These are phyloP conservation scores for Heliothis virescens DNA, from an alignment of 1,140 invertebrate genomes.

Conservation along the genomic window DNA sequence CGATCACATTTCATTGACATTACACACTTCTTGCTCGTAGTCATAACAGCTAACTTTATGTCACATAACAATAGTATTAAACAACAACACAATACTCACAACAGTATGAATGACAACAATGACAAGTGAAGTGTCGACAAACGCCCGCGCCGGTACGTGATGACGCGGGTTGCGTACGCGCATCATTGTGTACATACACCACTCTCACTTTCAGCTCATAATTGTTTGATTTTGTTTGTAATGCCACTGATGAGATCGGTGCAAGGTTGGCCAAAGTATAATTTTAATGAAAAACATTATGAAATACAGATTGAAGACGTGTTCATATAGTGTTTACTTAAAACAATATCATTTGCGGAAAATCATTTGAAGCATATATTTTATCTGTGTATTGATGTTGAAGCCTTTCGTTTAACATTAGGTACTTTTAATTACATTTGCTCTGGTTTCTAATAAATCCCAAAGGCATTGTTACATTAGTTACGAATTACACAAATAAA, in stretches of 20 bases:
- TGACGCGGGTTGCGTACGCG: slow-evolving; percentile 23
- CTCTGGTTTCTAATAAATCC: neutral
- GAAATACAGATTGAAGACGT: neutral
- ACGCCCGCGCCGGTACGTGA: neutral
- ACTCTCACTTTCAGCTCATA: slow-evolving; percentile 11
- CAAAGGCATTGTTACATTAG: neutral
- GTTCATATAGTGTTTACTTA: no score
- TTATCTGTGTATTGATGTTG: no score
- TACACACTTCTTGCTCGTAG: neutral
- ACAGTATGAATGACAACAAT: slow-evolving; percentile 23
- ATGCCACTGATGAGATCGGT: neutral
- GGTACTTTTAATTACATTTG: no score
- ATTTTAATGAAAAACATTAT: no score
- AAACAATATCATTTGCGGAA: no score
- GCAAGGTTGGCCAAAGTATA: no score
- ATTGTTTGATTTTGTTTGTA: neutral
- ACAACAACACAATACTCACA: neutral
- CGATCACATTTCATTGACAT: neutral
- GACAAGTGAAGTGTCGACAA: slow-evolving; percentile 1
- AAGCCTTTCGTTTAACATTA: no score
- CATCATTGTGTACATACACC: slow-evolving; percentile 26
- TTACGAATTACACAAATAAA: slow-evolving; percentile 16
- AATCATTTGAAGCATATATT: no score
- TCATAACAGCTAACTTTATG: neutral
- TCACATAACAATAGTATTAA: neutral